Percentiles rank a stretch among this genome's conserved stretches.
Evolutionary conservation across 1,140 invertebrate genomes (phyloP).

Genomic region (Drosophila trapezifrons): DNA sequence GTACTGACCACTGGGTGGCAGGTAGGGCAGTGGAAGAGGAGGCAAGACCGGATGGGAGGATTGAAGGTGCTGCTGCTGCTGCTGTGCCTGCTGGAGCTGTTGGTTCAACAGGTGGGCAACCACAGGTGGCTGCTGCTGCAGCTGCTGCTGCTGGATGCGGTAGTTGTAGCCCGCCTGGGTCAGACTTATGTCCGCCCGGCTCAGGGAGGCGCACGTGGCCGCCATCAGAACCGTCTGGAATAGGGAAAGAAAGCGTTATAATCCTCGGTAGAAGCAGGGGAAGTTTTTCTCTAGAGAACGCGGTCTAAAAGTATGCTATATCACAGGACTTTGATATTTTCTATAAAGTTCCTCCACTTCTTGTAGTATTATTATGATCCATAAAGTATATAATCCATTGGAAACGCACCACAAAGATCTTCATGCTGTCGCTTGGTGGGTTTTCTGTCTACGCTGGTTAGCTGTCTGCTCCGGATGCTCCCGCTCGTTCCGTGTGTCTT

Average conservation of each 20-base stretch:
- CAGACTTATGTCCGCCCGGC: slow-evolving; percentile 68
- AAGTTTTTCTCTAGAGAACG: too few species aligned
- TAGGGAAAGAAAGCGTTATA: slow-evolving; percentile 18
- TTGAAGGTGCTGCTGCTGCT: slow-evolving; percentile 42
- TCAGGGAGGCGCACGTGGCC: slow-evolving; percentile 51
- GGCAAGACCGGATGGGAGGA: slow-evolving; percentile 62
- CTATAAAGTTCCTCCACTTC: not conserved
- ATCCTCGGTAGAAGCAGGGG: slow-evolving; percentile 26
- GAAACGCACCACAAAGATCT: slow-evolving; percentile 81
- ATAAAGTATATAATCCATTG: slow-evolving; percentile 6
- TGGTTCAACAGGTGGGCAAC: slow-evolving; percentile 67
- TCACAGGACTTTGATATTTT: not conserved
- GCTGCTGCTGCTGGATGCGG: slow-evolving; percentile 56
- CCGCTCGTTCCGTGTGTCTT: slow-evolving; percentile 48
- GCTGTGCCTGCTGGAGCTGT: slow-evolving; percentile 59
- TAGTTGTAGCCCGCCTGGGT: slow-evolving; percentile 74
- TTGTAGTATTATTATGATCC: not conserved
- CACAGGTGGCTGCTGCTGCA: slow-evolving; percentile 46
- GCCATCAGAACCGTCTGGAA: slow-evolving; percentile 69
- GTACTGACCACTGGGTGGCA: slow-evolving; percentile 60
- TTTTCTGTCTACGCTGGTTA: slow-evolving; percentile 60
- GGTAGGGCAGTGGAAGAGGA: slow-evolving; percentile 61
- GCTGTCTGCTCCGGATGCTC: slow-evolving; percentile 39
- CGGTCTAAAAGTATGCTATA: not conserved
- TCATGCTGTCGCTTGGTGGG: slow-evolving; percentile 77